Evolutionary conservation across 1,140 invertebrate genomes (phyloP), one percentile per base, ranked within the genome.

Genomic region (Uloborus diversus): DNA sequence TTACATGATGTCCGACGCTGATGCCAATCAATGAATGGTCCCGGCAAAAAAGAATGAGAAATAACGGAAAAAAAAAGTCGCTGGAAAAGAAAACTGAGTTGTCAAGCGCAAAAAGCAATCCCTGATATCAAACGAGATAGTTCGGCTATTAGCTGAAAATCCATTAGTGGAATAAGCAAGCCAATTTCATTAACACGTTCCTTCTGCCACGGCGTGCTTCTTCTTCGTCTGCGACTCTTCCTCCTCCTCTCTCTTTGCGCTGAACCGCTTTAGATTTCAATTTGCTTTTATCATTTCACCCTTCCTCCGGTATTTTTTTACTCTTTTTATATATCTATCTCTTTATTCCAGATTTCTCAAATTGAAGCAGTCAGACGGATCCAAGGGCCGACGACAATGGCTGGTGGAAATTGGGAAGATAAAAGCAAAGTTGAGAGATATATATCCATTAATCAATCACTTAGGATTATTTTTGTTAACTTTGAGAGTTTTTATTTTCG

Each of bases 391-490:
- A 53, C 35, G 69, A 37, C 69, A 56, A 42, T 71, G 33, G 69
- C 33, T 61, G 71, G 49, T 75, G 20, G 57, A 75, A 75, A 75
- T 75, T 64, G 71, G 33, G 64, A 75, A 75, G 71, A 75, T 75
- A 75, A 75, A 75, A 75, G 59, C 56, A 25, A 27, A 51, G 71
- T 51, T 75, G 57, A 25, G 71, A 75, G 37, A 62, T 75, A 75
- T 75, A 75, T 64, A 62, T 64, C 71, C 59, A 75, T 75, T 75
- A 75, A 75, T 75, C 71, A 75, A 75, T 75, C 71, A 75, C 71
- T 75, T 75, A 75, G 59, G 71, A 75, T 75, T 75, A 75, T 62
- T 62, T 75, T 75, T 59, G 71, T 23, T 64, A 17, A n/a, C n/a
- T 23, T 23, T 57, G 35, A 23, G 35, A 7, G 23, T 65, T 47